These are phyloP conservation scores for Actinemys pallida DNA, from an alignment of 2,113 vertebrate species.

Conservation along the genomic window DNA sequence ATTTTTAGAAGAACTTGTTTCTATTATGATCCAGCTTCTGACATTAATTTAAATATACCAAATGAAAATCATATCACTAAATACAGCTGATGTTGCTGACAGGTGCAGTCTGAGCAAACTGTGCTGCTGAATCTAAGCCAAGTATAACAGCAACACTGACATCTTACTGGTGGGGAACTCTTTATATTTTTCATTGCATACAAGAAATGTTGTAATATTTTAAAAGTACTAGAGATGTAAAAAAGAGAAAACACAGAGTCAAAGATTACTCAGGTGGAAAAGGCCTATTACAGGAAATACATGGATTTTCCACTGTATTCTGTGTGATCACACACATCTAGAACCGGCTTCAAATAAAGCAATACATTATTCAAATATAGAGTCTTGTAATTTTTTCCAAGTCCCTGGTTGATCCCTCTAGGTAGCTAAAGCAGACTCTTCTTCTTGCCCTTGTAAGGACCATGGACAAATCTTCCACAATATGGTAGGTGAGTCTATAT, in stretches of 20 bases:
- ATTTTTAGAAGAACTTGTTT: neutral
- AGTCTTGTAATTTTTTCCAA: neutral
- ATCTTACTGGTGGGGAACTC: neutral
- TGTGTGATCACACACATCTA: neutral
- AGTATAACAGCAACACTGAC: neutral
- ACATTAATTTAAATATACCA: neutral
- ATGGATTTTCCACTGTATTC: neutral
- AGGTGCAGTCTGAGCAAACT: neutral
- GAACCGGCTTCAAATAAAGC: neutral
- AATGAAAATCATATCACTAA: neutral
- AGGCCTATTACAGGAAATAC: neutral
- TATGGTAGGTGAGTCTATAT: fast-evolving
- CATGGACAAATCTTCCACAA: neutral
- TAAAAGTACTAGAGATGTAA: neutral
- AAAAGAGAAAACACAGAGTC: neutral
- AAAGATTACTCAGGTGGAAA: neutral
- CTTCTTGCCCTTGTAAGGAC: neutral
- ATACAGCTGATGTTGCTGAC: neutral
- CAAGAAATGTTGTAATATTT: neutral
- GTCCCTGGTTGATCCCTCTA: neutral
- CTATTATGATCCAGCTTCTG: neutral
- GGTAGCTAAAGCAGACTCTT: neutral
- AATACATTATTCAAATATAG: neutral
- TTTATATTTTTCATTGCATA: neutral
- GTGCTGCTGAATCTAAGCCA: neutral